Base-by-base conservation (phyloP, 2,888 invertebrate species). In the Agrotis ipsilon region DNA sequence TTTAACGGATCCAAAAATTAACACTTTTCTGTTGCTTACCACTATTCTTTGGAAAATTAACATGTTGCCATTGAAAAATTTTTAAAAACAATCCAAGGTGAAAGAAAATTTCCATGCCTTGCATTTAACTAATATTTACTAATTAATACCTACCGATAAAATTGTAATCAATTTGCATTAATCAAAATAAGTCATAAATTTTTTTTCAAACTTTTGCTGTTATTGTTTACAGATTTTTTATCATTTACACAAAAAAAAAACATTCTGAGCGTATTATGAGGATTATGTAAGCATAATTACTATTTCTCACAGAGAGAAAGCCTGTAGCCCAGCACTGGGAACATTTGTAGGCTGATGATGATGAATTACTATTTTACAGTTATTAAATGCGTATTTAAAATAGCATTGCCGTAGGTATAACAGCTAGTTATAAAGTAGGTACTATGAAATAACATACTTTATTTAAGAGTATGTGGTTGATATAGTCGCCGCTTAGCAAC, bases 161-260 rank as follows among this genome's bases (percentile, higher is more conserved):
- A 32, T n/a, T 32, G 39, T 27, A 39, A 48, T 32, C 39, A 14
- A 51, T 45, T 72, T 51, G n/a, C 49, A 2, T 60, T 55, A 48
- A 76, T 76, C 45, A 0, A 11, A 54, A 65, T 45, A 49, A 58
- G 57, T 59, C 9, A 45, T 39, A 39, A 9, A 39, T 49, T 70
- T 51, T 80, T 72, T 51, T 21, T 32, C n/a, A 59, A 65, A 67
- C 24, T 39, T 54, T 32, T 2, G 18, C 27, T 67, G 39, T 59
- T 69, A 19, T 48, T 78, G 71, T 81, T 76, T 81, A 46, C 18
- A 68, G 11, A 32, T 68, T 77, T 54, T 61, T 58, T 43, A 54
- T 61, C 1, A 24, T 46, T 76, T 78, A 59, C 65, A n/a, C 39
- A 69, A 65, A 68, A 60, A 65, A 68, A 60, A 80, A 64, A 76